Base-by-base conservation (phyloP, 2,797 vertebrate genomes). In the Hemibagrus guttatus region DNA sequence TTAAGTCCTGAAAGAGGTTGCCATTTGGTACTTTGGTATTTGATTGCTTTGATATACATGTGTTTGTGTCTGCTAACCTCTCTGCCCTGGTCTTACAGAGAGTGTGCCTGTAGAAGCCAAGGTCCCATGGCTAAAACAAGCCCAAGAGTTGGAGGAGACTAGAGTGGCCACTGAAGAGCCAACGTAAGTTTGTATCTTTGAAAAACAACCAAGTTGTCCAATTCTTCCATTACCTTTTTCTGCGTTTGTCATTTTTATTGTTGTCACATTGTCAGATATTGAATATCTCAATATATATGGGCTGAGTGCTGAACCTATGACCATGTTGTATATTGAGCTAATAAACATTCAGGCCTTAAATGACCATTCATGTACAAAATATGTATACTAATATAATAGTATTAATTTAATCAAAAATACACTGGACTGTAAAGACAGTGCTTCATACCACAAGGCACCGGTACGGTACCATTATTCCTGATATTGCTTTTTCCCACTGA, bases 121-220 rank as follows among this genome's bases (percentile, higher is more conserved):
- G 89, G 91, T 94, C 64, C 97, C 97, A 0, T 98, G 97, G 97
- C 93, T 96, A 88, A 98, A 98, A 91, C 97, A 99, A 93, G 97
- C 97, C 35, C 97, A 97, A 17, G 97, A 97, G 89, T 94, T 97
- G 89, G 97, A 97, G 90, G 97, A 98, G 91, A 95, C 92, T 31
- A 93, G 93, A 87, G 93, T 90, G 49, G 93, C 95, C 28, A 96
- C 96, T 72, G 97, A 98, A 92, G 96, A 97, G 78, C 97, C 97
- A 89, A 95, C 94, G 97, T 98, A 92, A 97, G 97, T 96, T 61
- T 61, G 61, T 13, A 39, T 31, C 6, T 81, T 64, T 28, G 39
- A 49, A 72, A 71, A 2, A 42, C 52, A 72, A 42, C 35, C 13
- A 49, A 1, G 23, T 74, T 23, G 42, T 74, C 49, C 14, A 58